Evolutionary conservation across 2,888 invertebrate species (phyloP).

Genomic region (Oscheius myriophilus): DNA sequence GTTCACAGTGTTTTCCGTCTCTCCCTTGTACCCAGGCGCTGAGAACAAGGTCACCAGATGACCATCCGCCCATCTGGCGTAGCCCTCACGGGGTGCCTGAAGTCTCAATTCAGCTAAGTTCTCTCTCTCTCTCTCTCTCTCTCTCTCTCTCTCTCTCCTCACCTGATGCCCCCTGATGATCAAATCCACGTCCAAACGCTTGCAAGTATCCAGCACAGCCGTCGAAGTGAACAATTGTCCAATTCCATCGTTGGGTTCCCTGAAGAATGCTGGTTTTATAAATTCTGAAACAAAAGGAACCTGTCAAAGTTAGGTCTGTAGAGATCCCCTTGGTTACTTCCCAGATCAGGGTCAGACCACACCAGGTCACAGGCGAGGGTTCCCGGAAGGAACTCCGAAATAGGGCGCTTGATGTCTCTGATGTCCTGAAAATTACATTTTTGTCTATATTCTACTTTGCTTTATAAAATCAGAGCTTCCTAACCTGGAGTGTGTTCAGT

Average conservation of each 20-base stretch:
- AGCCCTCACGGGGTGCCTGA: constrained; percentile 51
- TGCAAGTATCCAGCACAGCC: constrained; percentile 37
- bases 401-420: constrained; percentile 43
- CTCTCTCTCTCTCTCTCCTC: background rate
- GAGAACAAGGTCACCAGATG: constrained; percentile 50
- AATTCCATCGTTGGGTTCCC: constrained; percentile 45
- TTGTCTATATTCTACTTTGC: background rate
- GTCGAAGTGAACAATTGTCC: constrained; percentile 45
- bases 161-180: constrained; percentile 53
- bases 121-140: background rate
- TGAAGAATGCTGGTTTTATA: background rate
- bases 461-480: background rate
- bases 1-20: constrained; percentile 36
- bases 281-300: background rate
- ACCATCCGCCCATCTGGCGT: constrained; percentile 46
- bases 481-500: constrained; percentile 27
- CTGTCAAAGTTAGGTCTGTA: constrained; percentile 22
- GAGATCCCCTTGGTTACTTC: background rate
- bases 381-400: constrained; percentile 48
- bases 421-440: constrained; percentile 36
- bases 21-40: constrained; percentile 54
- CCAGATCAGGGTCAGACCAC: constrained; percentile 24
- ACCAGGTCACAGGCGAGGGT: constrained; percentile 52
- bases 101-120: background rate
- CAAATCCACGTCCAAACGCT: constrained; percentile 39